Evolutionary conservation across 2,113 vertebrate genomes (phyloP).

Genomic region (Alaudala cheleensis): DNA sequence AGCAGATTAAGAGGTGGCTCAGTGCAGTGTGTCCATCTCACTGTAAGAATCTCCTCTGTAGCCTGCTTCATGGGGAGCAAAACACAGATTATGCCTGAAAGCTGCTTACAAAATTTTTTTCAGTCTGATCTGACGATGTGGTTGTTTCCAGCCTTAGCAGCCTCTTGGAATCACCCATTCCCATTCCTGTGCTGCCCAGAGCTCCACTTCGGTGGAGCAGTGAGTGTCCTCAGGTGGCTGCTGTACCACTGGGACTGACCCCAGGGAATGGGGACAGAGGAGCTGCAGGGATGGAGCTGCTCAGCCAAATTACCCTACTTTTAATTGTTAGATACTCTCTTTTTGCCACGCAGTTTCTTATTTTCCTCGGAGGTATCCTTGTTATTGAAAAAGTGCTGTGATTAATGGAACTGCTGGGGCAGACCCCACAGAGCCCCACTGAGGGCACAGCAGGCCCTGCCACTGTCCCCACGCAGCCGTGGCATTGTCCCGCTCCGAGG

Average conservation of each 20-base stretch:
- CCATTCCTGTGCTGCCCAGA: not conserved
- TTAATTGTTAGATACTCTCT: not conserved
- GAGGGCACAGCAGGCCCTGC: not conserved
- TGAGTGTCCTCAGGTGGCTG: slow-evolving; percentile 50
- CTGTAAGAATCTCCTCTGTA: not conserved
- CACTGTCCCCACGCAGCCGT: rapidly evolving
- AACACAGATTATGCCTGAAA: not conserved
- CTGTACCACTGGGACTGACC: rapidly evolving
- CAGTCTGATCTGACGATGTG: not conserved
- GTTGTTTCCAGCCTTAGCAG: not conserved
- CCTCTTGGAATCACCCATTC: not conserved
- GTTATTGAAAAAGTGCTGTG: not conserved
- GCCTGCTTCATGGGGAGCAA: not conserved
- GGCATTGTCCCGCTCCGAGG: rapidly evolving
- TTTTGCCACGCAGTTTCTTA: not conserved
- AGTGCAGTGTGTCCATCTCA: not conserved
- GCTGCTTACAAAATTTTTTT: not conserved
- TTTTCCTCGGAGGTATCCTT: not conserved
- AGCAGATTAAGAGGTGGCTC: not conserved
- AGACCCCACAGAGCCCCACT: not conserved
- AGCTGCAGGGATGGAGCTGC: not conserved
- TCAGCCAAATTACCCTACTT: not conserved
- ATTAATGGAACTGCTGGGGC: rapidly evolving
- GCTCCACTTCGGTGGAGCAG: not conserved
- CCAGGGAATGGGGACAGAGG: rapidly evolving